phyloP scores from a whole-genome alignment of 2,888 invertebrate genomes.

The Mesopsocus fuscifrons region DNA sequence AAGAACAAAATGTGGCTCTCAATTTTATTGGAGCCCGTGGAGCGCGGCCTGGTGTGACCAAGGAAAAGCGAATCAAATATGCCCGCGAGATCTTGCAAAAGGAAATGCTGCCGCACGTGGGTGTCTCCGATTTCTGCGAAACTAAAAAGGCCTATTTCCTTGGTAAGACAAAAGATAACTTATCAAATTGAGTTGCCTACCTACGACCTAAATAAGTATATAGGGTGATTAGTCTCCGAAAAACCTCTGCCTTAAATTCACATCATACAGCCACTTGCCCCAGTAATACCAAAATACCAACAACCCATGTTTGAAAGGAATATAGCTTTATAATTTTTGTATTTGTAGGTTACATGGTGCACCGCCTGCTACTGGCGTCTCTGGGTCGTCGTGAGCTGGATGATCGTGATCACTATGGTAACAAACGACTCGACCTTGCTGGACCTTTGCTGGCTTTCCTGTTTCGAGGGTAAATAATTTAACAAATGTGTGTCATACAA shows the following conservation, averaged over 20 bases:
- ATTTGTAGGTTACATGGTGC: conserved; percentile 78
- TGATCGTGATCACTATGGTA: conserved; percentile 99
- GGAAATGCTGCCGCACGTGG: conserved; percentile 99
- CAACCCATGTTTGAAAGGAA: too few species aligned
- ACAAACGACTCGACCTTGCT: conserved; percentile 93
- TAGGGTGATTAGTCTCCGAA: too few species aligned
- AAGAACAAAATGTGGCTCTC: conserved; percentile 95
- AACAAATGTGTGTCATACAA: too few species aligned
- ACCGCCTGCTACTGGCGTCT: conserved; percentile 81
- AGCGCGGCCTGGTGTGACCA: conserved; percentile 93
- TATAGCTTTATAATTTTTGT: conserved; percentile 13
- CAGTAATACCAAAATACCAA: too few species aligned
- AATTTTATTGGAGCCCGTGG: conserved; percentile 98
- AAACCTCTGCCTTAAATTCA: too few species aligned
- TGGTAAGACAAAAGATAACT: too few species aligned
- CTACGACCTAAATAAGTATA: too few species aligned
- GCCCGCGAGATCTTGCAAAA: conserved; percentile 98
- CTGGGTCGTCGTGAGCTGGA: conserved; percentile 92
- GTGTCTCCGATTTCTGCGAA: conserved; percentile 98
- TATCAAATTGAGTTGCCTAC: too few species aligned
- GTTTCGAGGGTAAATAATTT: conserved; percentile 69
- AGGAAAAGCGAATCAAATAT: conserved; percentile 97
- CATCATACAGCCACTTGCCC: too few species aligned
- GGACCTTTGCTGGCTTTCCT: conserved; percentile 93
- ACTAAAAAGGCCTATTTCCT: conserved; percentile 98